phyloP scores from a whole-genome alignment of 2,888 invertebrate species.

The Hyppa rectilinea region DNA sequence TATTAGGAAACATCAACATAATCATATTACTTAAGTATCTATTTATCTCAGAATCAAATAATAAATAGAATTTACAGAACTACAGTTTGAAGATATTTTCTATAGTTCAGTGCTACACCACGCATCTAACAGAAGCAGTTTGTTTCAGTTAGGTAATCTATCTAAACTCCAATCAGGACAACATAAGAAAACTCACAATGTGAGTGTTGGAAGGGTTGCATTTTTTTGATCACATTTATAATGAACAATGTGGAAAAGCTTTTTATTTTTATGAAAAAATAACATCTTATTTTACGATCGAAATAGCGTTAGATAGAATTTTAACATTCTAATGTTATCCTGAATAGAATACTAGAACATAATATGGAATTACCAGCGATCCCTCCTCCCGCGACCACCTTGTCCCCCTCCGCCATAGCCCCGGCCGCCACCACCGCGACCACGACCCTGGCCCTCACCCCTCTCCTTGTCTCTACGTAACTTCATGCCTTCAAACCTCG shows the following conservation, averaged over 20 bases:
- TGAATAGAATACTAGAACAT: slow-evolving; percentile 20
- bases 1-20: slow-evolving; percentile 14
- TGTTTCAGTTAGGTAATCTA: slow-evolving; percentile 36
- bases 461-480: slow-evolving; percentile 91
- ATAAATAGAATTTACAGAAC: slow-evolving; percentile 26
- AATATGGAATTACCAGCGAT: slow-evolving; percentile 73
- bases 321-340: slow-evolving; percentile 24
- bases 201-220: not conserved
- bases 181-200: slow-evolving; percentile 11
- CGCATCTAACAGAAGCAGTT: slow-evolving; percentile 12
- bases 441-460: slow-evolving; percentile 80
- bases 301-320: slow-evolving; percentile 1
- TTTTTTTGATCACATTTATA: slow-evolving; percentile 24
- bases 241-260: not conserved
- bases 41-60: slow-evolving; percentile 31
- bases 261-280: slow-evolving; percentile 28
- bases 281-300: slow-evolving; percentile 1
- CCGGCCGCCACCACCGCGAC: slow-evolving; percentile 78
- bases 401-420: slow-evolving; percentile 72
- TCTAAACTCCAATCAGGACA: slow-evolving; percentile 21
- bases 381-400: slow-evolving; percentile 76
- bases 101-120: slow-evolving; percentile 10
- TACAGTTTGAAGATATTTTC: slow-evolving; percentile 8
- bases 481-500: slow-evolving; percentile 93
- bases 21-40: slow-evolving; percentile 17